Evolutionary conservation across 2,888 invertebrate species (phyloP), one percentile per base, ranked within the genome.

Genomic region (Drosophila rubida): DNA sequence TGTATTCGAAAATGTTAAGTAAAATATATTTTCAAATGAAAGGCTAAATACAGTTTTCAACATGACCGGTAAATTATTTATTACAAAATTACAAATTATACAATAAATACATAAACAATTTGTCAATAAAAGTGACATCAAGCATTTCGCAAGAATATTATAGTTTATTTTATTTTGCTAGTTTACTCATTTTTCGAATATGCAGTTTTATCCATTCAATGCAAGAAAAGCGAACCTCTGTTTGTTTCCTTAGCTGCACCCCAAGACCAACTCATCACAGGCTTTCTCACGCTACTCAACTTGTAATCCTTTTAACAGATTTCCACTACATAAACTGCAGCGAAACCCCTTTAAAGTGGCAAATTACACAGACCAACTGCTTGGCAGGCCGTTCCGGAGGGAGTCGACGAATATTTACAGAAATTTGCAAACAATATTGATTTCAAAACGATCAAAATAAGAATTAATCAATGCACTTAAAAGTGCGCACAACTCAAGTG

Each of bases 381-480:
- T 69, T 42, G 41, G 6, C 45, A 48, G 44, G 32, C 32, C 45
- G 42, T 51, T 51, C 35, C 1, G 35, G 7, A 37, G 35, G 19
- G 27, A 54, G 5, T 19, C 68, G 48, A 37, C 25, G 42, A 41
- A 61, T 85, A 82, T 83, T 84, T 80, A 80, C 45, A 57, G 59
- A 83, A 85, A 85, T 87, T 85, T 80, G 80, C 85, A 85, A 87
- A 80, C 78, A 87, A 87, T 87, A 88, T 87, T 87, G 88, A 88
- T 78, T 75, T 78, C 75, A 68, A 72, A 87, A 66, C 80, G 77
- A 87, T 88, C 88, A 87, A 87, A 87, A 88, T 84, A 87, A 75
- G 84, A 88, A 87, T 88, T 88, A 88, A 88, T 87, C 87, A 87
- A 88, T 78, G 83, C 87, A 87, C 86, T 85, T 77, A 70, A 87